These are phyloP conservation scores for Drosophila rufa DNA, from an alignment of 1,140 invertebrate genomes.

Conservation along the genomic window DNA sequence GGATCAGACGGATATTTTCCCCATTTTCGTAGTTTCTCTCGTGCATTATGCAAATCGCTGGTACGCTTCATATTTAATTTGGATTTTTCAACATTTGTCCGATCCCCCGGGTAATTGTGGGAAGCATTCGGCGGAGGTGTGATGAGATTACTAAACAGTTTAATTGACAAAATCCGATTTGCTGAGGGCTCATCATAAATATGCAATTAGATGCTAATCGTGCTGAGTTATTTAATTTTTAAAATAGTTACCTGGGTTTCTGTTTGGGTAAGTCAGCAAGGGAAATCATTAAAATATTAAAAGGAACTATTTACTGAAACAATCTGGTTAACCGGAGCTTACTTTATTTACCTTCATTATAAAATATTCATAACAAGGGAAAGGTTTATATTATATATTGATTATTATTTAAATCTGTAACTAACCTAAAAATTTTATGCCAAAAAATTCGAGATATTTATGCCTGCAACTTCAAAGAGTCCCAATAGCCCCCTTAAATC, in stretches of 20 bases:
- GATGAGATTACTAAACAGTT: conserved; percentile 33
- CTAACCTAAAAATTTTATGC: too few relatives aligned
- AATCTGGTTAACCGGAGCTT: not conserved
- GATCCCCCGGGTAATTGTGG: conserved; percentile 34
- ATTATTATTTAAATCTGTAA: too few relatives aligned
- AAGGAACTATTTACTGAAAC: too few relatives aligned
- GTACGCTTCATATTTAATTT: conserved; percentile 34
- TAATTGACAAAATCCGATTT: conserved; percentile 7
- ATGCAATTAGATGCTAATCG: conserved; percentile 12
- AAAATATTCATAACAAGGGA: too few relatives aligned
- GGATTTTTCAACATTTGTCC: conserved; percentile 11
- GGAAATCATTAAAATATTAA: too few relatives aligned
- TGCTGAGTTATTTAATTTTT: not conserved
- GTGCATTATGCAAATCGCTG: conserved; percentile 42
- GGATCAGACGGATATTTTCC: conserved; percentile 21
- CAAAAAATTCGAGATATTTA: not conserved
- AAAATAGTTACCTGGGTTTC: not conserved
- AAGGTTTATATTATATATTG: too few relatives aligned
- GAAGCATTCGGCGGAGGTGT: conserved; percentile 26
- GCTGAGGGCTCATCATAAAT: conserved; percentile 2
- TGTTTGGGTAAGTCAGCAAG: too few relatives aligned
- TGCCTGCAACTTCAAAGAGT: not conserved
- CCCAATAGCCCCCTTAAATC: conserved; percentile 17
- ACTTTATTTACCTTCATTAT: too few relatives aligned
- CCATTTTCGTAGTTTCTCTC: conserved; percentile 13